Conservation (phyloP, 2,888 invertebrate genomes). For the Apodemia zela region DNA sequence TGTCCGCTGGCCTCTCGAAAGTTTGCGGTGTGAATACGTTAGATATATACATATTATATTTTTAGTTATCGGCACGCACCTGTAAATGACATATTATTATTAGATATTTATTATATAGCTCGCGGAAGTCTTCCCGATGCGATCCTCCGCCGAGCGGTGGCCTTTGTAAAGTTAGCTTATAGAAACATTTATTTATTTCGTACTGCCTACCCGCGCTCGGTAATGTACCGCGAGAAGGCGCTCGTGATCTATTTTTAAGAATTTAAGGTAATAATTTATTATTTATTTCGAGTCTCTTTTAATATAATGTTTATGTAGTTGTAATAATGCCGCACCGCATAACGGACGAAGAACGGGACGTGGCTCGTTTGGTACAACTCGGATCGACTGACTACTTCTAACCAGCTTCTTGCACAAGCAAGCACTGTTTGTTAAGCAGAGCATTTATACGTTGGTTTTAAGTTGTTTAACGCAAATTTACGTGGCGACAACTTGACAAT, state of each 20-base stretch:
- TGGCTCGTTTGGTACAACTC: slow-evolving; percentile 50
- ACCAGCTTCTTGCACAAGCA: slow-evolving; percentile 20
- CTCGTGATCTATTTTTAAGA: slow-evolving; percentile 81
- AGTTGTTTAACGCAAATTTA: neutral
- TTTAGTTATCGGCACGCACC: slow-evolving; percentile 75
- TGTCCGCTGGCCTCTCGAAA: slow-evolving; percentile 76
- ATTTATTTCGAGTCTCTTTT: slow-evolving; percentile 81
- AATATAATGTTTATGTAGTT: slow-evolving; percentile 69
- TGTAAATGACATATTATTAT: slow-evolving; percentile 78
- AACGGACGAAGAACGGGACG: slow-evolving; percentile 70
- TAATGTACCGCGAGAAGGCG: slow-evolving; percentile 78
- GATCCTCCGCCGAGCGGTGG: slow-evolving; percentile 79
- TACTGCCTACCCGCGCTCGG: slow-evolving; percentile 78
- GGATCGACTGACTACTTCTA: slow-evolving; percentile 48
- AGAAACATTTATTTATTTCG: slow-evolving; percentile 78
- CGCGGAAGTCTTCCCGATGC: slow-evolving; percentile 78
- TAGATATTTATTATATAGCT: slow-evolving; percentile 78
- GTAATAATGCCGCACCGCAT: slow-evolving; percentile 74
- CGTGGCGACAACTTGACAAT: neutral
- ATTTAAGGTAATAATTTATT: slow-evolving; percentile 81
- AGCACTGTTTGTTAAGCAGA: neutral
- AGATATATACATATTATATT: slow-evolving; percentile 51
- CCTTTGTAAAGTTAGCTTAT: slow-evolving; percentile 79
- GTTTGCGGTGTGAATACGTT: slow-evolving; percentile 78
- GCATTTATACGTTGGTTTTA: neutral